phyloP scores from a whole-genome alignment of 2,888 invertebrate genomes.

The Hecatera dysodea region DNA sequence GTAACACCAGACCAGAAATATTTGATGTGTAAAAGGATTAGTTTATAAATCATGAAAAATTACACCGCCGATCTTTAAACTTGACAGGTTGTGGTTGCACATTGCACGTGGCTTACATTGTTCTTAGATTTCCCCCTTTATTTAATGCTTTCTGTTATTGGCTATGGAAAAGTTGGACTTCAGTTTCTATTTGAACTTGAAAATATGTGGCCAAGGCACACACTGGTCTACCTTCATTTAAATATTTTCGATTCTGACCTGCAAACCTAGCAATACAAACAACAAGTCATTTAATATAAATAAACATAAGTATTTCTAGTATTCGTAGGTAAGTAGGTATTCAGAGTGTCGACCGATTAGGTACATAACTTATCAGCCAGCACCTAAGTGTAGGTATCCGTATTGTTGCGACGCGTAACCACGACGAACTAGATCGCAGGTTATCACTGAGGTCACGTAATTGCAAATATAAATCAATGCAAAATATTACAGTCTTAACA shows the following conservation, averaged over 20 bases:
- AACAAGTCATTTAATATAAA: conserved; percentile 20
- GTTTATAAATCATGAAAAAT: conserved; percentile 33
- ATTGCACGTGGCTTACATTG: conserved; percentile 23
- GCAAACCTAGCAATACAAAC: conserved; percentile 27
- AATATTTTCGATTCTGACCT: conserved; percentile 17
- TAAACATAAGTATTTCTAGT: conserved; percentile 34
- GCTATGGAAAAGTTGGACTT: neutral
- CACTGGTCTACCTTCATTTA: neutral
- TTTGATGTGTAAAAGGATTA: too few relatives aligned
- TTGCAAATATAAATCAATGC: conserved; percentile 59
- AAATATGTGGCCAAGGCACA: neutral
- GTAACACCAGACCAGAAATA: too few relatives aligned
- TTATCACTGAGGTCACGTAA: conserved; percentile 63
- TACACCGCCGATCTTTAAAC: conserved; percentile 39
- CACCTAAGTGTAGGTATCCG: conserved; percentile 44
- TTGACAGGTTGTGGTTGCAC: conserved; percentile 35
- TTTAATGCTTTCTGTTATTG: neutral
- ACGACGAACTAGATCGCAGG: conserved; percentile 51
- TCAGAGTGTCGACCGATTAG: neutral
- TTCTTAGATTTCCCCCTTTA: conserved; percentile 13
- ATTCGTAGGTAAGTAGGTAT: conserved; percentile 6
- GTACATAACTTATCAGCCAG: conserved; percentile 28
- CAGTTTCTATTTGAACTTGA: conserved; percentile 13
- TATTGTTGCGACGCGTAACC: conserved; percentile 46
- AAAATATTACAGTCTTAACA: conserved; percentile 41